Base-by-base conservation (phyloP, 1,140 invertebrate genomes). In the Calephelis virginiensis region DNA sequence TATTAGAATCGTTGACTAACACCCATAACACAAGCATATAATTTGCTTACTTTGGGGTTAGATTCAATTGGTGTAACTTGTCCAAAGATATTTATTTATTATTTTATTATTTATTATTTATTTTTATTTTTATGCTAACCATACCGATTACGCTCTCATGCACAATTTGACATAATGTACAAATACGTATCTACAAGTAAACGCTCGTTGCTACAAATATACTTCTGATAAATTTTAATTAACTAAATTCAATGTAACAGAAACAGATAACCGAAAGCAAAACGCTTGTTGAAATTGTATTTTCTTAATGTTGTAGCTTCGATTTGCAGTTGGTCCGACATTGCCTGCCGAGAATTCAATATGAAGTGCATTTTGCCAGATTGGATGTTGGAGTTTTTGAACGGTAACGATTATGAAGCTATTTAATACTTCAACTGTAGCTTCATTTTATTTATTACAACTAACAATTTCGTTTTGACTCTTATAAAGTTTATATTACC, bases 291-390 rank as follows among this genome's bases (percentile, higher is more conserved):
- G 13, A 45, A 62, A 45, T 8, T 12, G 14, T 61, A 45, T 49
- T 63, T 50, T 49, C 46, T 48, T 47, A 47, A 49, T 49, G 45
- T 40, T 47, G 61, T 14, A 47, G 68, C 65, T 69, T 69, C 50
- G 14, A 56, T 64, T 66, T 66, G 59, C 60, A 63, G 43, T 65
- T 28, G 63, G 63, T 61, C 48, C 46, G 56, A 63, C 50, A 45
- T 63, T 69, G 59, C 56, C 50, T 53, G 50, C 28, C 46, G 46
- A 49, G 62, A 49, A 47, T 47, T 37, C n/a, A 28, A 38, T 48
- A 63, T 12, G 45, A 46, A 63, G 47, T 63, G 47, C 47, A 49
- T 37, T 63, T 63, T 49, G 48, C 62, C 48, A 37, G 17, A 63
- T 63, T 59, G 28, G 28, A 59, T 59, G 17, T 11, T 59, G 53